Conservation (phyloP, 2,113 vertebrate species). For the Microcebus murinus region DNA sequence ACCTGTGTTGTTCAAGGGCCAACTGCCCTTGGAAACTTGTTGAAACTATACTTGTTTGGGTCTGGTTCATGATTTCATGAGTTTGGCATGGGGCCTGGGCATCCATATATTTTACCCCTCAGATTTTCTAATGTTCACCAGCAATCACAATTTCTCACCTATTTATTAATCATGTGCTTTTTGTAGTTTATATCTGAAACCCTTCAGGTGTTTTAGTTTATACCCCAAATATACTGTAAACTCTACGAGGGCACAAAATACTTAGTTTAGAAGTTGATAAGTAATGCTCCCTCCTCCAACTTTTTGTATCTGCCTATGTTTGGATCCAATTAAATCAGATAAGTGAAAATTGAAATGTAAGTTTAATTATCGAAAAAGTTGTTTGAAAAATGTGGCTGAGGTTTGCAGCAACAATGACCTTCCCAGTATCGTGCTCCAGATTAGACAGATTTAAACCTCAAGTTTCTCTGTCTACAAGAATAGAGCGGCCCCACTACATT, state of each 20-base stretch:
- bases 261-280: slow-evolving; percentile 4
- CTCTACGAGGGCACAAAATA: background rate
- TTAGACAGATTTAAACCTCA: background rate
- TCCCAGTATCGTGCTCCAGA: background rate
- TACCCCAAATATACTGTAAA: background rate
- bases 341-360: background rate
- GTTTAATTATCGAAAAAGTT: background rate
- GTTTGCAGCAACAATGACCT: background rate
- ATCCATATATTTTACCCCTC: background rate
- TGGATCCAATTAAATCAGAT: slow-evolving; percentile 15
- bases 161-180: background rate
- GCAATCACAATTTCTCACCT: background rate
- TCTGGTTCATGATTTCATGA: background rate
- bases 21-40: background rate
- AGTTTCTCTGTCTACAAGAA: background rate
- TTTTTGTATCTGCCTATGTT: background rate
- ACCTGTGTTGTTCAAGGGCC: background rate
- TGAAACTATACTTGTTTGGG: background rate
- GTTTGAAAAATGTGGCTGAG: slow-evolving; percentile 14
- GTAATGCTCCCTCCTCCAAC: background rate
- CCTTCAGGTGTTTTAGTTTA: background rate
- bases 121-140: background rate
- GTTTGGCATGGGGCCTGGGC: background rate
- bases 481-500: background rate
- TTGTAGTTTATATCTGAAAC: background rate